A percentile compares a stretch with the other conserved stretches of the same genome.
phyloP scores from a whole-genome alignment of 1,140 invertebrate genomes.

The Colletes gigas region DNA sequence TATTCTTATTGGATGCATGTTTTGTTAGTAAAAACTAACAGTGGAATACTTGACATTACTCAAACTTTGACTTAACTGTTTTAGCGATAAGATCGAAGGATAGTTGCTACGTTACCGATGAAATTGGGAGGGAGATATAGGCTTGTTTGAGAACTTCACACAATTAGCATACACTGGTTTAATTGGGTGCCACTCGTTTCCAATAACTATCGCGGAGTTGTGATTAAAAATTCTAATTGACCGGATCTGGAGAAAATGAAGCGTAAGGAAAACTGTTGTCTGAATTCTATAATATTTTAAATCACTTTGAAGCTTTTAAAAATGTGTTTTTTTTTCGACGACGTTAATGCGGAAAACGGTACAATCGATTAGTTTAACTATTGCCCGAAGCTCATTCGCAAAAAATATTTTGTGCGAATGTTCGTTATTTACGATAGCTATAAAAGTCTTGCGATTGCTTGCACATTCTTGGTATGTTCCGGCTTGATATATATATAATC shows the following conservation, averaged over 20 bases:
- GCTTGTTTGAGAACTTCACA: constrained; percentile 18
- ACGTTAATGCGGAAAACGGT: constrained; percentile 7
- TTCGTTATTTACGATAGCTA: neutral
- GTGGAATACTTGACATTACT: neutral
- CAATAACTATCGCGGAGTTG: neutral
- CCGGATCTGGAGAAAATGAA: neutral
- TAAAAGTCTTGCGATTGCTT: neutral
- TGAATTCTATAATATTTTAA: neutral
- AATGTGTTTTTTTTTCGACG: neutral
- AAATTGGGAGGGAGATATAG: neutral
- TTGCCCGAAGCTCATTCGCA: neutral
- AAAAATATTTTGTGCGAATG: constrained; percentile 2
- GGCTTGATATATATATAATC: neutral
- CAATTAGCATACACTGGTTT: constrained; percentile 17
- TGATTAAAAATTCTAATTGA: constrained; percentile 5
- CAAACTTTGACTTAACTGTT: neutral
- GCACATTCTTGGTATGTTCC: neutral
- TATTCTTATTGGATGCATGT: no score
- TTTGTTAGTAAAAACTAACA: no score
- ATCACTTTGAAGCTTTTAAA: neutral
- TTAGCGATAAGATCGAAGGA: neutral
- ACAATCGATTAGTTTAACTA: neutral
- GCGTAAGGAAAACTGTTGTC: neutral
- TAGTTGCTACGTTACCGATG: neutral
- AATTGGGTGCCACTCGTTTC: constrained; percentile 13